Evolutionary conservation across 1,140 invertebrate genomes (phyloP), one percentile per base, ranked within the genome.

Genomic region (Drosophila ananassae): DNA sequence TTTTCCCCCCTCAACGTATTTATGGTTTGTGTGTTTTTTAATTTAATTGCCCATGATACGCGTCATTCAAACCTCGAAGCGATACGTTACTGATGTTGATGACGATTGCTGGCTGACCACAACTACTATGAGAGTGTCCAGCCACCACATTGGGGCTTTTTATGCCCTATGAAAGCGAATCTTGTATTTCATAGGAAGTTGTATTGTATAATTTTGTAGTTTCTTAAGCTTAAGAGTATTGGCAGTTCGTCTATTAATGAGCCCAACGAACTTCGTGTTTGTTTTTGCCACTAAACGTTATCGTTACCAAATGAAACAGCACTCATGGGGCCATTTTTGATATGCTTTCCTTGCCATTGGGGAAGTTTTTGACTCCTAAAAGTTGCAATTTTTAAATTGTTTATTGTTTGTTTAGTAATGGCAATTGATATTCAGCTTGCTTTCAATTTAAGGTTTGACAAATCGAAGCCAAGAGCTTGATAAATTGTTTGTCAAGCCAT

Each of bases 31-130:
- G 66, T 84, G 51, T 81, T 82, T 87, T 87, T 87, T 81, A 82
- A 82, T 87, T 85, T 85, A 87, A 87, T 85, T 87, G 82, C 82
- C 82, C 78, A 89, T 87, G 82, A 87, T 87, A 87, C 82, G 82
- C 83, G 82, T 89, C 81, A 87, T 81, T 85, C 82, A 75, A 75
- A 78, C 63, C 78, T 62, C 77, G 67, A 71, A 74, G 81, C 82
- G 77, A 85, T 85, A 85, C 77, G 77, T 85, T 81, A 72, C 81
- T 13, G 47, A 64, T 67, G 73, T 68, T 66, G 66, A 78, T 69
- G 66, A 71, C 57, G 63, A 63, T 63, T 63, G 32, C 62, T 22
- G 10, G 13, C n/a, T 53, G 58, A 60, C 81, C 68, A 77, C 72
- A 77, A 82, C 64, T 37, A 41, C 66, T 59, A 57, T 50, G 79